Evolutionary conservation across 2,797 vertebrate genomes (phyloP).

Genomic region (Phrynocephalus vlangalii): DNA sequence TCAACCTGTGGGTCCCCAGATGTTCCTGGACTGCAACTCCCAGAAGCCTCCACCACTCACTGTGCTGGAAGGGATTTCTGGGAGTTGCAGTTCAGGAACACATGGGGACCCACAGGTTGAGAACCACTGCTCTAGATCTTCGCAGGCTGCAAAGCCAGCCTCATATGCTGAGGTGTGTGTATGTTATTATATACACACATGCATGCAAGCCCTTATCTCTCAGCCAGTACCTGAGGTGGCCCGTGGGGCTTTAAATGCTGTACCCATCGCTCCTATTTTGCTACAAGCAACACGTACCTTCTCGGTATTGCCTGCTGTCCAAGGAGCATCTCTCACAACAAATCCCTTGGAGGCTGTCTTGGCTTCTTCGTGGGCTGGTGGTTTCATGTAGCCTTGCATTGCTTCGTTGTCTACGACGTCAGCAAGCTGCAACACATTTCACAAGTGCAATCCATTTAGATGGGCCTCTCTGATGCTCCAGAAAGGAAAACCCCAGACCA

Average conservation of each 20-base stretch:
- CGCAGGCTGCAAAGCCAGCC: no score
- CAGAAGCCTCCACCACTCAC: no score
- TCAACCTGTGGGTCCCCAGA: no score
- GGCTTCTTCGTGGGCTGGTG: conserved; percentile 86
- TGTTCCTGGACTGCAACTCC: no score
- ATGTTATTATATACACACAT: no score
- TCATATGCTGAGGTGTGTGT: not conserved
- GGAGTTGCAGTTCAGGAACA: no score
- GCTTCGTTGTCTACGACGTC: conserved; percentile 94
- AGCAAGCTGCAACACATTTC: conserved; percentile 80
- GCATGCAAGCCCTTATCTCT: no score
- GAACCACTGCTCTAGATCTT: no score
- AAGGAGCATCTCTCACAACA: conserved; percentile 97
- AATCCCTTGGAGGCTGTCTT: conserved; percentile 95
- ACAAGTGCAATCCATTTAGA: not conserved
- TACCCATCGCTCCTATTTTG: not conserved
- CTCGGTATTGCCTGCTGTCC: conserved; percentile 87
- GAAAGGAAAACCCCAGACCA: not conserved
- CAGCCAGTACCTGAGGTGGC: no score
- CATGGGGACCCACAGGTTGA: no score
- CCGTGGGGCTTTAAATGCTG: no score
- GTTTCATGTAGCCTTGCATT: conserved; percentile 93
- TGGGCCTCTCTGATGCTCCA: not conserved
- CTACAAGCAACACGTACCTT: conserved; percentile 81
- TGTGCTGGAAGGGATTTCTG: no score